A percentile compares a stretch with the other conserved stretches of the same genome.
Conservation (phyloP, 2,888 invertebrate species). For the Cremastinae sp. region DNA sequence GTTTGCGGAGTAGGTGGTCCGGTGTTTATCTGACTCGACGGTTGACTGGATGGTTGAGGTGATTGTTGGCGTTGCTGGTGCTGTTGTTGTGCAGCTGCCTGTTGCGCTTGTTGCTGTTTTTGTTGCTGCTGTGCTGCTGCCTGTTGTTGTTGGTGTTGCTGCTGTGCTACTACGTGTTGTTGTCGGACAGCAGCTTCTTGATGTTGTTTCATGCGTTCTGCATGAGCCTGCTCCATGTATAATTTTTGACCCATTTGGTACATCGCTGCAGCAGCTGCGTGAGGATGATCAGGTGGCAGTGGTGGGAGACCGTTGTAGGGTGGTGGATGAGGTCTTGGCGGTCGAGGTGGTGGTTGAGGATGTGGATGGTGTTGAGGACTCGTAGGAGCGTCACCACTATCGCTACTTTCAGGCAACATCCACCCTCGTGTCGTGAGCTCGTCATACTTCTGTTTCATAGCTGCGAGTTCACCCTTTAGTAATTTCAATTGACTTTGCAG, state of each 20-base stretch:
- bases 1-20: conserved; percentile 76
- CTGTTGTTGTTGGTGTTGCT: conserved; percentile 82
- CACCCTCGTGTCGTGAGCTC: conserved; percentile 93
- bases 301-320: conserved; percentile 80
- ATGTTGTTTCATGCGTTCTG: conserved; percentile 81
- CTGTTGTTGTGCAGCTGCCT: conserved; percentile 79
- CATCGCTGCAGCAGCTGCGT: conserved; percentile 80
- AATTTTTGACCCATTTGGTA: conserved; percentile 81
- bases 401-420: conserved; percentile 82
- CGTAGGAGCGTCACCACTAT: conserved; percentile 81
- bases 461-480: conserved; percentile 93
- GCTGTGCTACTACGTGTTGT: conserved; percentile 81
- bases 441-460: conserved; percentile 95
- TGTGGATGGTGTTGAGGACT: conserved; percentile 80
- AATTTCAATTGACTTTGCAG: conserved; percentile 92
- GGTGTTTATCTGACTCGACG: conserved; percentile 75
- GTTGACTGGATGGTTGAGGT: conserved; percentile 78
- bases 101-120: conserved; percentile 72
- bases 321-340: conserved; percentile 81
- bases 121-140: conserved; percentile 82
- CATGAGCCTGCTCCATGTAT: conserved; percentile 82
- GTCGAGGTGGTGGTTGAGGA: conserved; percentile 79
- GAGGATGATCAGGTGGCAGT: conserved; percentile 83
- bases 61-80: conserved; percentile 75
- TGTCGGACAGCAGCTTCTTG: conserved; percentile 81